Conservation (phyloP, 2,113 vertebrate species). For the Ptychochromis oligacanthus region DNA sequence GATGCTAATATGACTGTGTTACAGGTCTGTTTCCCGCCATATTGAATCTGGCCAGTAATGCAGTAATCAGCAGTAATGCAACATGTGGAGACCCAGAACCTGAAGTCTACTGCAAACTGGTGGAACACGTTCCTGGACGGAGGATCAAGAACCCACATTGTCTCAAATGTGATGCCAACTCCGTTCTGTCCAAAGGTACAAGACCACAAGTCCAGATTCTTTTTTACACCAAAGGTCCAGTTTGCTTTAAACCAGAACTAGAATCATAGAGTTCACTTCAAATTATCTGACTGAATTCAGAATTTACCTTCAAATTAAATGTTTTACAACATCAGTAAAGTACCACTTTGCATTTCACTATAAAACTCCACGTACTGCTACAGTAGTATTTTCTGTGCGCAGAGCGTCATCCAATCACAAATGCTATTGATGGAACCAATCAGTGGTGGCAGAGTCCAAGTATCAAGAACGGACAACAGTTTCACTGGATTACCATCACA, state of each 20-base stretch:
- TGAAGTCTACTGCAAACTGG: slow-evolving; percentile 95
- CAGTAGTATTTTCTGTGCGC: not conserved
- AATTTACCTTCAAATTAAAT: not conserved
- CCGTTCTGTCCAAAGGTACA: slow-evolving; percentile 86
- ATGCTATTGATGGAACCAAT: slow-evolving; percentile 95
- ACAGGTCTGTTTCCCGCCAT: slow-evolving; percentile 95
- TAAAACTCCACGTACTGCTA: not conserved
- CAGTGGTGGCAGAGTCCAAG: slow-evolving; percentile 99
- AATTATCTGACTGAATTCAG: not conserved
- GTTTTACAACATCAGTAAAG: not conserved
- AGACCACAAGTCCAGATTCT: not conserved
- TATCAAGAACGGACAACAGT: slow-evolving; percentile 93
- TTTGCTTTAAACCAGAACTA: not conserved
- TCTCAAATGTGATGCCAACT: slow-evolving; percentile 85
- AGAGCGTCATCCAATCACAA: slow-evolving; percentile 93
- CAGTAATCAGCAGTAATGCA: slow-evolving; percentile 89
- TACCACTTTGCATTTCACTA: not conserved
- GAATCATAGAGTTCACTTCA: not conserved
- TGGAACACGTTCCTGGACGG: slow-evolving; percentile 92
- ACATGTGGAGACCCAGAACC: slow-evolving; percentile 90
- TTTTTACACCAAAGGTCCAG: not conserved
- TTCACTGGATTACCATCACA: slow-evolving; percentile 94
- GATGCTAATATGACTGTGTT: not conserved
- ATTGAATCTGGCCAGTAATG: slow-evolving; percentile 92
- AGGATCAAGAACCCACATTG: slow-evolving; percentile 90